Evolutionary conservation across 2,888 invertebrate species (phyloP).

Genomic region (Nemotelus pantherinus): DNA sequence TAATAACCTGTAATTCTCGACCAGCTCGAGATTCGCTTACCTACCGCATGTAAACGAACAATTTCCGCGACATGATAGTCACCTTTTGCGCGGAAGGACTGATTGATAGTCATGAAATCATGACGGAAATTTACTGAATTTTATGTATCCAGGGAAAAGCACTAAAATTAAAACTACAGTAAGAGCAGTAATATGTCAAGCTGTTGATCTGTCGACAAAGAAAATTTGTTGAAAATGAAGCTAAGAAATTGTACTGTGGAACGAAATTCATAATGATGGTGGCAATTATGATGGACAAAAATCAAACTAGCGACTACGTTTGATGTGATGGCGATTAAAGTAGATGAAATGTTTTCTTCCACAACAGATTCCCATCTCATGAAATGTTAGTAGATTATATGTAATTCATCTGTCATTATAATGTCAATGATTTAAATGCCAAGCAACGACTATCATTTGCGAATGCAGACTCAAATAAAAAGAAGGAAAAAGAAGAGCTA

Average conservation of each 20-base stretch:
- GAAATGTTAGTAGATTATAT: too few relatives aligned
- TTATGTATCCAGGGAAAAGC: background rate
- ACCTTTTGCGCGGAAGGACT: conserved; percentile 20
- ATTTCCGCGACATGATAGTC: conserved; percentile 28
- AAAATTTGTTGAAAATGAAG: conserved; percentile 2
- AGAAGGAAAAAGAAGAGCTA: too few relatives aligned
- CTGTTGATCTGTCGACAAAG: conserved; percentile 15
- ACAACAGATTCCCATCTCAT: too few relatives aligned
- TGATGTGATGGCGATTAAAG: too few relatives aligned
- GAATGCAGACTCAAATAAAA: too few relatives aligned
- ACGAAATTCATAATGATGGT: background rate
- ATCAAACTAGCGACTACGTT: too few relatives aligned
- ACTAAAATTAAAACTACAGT: background rate
- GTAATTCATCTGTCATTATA: too few relatives aligned
- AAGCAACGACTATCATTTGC: too few relatives aligned
- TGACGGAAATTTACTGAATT: background rate
- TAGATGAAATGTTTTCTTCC: too few relatives aligned
- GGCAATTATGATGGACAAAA: too few relatives aligned
- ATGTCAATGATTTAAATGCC: too few relatives aligned
- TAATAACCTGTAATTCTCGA: conserved; percentile 25
- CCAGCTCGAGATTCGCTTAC: background rate
- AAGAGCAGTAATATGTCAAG: conserved; percentile 34
- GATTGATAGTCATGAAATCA: conserved; percentile 30
- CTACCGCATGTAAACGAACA: conserved; percentile 26
- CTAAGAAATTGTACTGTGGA: background rate